Evolutionary conservation across 2,888 invertebrate species (phyloP).

Genomic region (Allacma fusca): DNA sequence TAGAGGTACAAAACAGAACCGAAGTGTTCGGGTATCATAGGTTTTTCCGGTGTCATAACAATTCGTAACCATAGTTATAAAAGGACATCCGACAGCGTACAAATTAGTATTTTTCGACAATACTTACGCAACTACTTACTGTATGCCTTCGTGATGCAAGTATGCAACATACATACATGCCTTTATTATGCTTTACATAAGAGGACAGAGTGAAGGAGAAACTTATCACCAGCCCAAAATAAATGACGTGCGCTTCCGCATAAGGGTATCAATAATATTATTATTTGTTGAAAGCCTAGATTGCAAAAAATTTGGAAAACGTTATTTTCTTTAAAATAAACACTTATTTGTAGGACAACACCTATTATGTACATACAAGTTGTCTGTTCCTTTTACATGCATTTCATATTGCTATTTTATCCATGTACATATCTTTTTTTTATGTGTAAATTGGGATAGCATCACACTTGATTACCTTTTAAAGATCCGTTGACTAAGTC

Average conservation of each 20-base stretch:
- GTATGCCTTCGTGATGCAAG: too few species aligned
- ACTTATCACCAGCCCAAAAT: slow-evolving; percentile 41
- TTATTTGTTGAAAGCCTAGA: slow-evolving; percentile 8
- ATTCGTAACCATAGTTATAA: background rate
- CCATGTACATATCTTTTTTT: background rate
- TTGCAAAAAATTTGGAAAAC: background rate
- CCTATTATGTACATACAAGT: background rate
- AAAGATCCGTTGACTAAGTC: background rate
- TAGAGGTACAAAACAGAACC: too few species aligned
- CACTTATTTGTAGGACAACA: background rate
- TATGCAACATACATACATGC: too few species aligned
- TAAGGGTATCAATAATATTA: background rate
- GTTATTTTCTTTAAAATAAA: background rate
- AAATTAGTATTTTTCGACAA: background rate
- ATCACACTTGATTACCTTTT: slow-evolving; percentile 24
- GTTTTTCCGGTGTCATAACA: too few species aligned
- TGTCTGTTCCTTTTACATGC: background rate
- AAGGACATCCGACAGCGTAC: too few species aligned
- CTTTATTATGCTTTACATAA: background rate
- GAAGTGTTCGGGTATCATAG: too few species aligned
- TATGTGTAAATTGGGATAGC: background rate
- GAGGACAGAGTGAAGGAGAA: slow-evolving; percentile 38
- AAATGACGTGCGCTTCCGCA: slow-evolving; percentile 25
- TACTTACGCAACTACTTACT: background rate
- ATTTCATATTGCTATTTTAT: background rate